Base-by-base conservation (phyloP, 2,888 invertebrate genomes). In the Mimachlamys varia region DNA sequence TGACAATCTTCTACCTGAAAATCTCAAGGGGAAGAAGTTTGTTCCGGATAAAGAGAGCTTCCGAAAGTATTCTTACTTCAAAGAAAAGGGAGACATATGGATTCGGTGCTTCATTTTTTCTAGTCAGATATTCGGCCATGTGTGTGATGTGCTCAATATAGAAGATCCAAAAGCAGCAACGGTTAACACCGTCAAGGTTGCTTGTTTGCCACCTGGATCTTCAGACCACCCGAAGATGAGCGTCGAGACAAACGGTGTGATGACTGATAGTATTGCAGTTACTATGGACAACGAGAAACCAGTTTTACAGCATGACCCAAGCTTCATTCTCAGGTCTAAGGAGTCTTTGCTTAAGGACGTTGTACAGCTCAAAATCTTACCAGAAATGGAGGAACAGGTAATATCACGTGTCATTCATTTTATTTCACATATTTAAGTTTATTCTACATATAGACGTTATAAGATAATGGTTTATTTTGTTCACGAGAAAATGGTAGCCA, bases 11-110 rank as follows among this genome's bases (percentile, higher is more conserved):
- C 55, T 91, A 27, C 90, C 90, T 1, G 76, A 88, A 33, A 55
- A 27, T 22, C 17, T 88, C 2, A 37, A 62, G 19, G 88, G 87
- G 0, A 91, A 89, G 49, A 91, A 89, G 22, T 89, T 89, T 87
- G 87, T 62, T 33, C 62, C 55, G 13, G 92, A 92, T 88, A 44
- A 89, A 53, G 91, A 91, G 19, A 90, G 91, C 49, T 92, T 92
- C n/a, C 89, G 88, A 13, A 92, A 89, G 50, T 87, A 90, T 38
- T 27, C 44, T 17, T 49, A 62, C 17, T 88, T 89, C 33, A 76
- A 27, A 44, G 50, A 89, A 22, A 50, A 88, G 27, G 50, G 88
- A 50, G 53, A 90, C 17, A 27, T 89, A 10, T 89, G 76, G 88
- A 38, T 91, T 17, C 44, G 89, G n/a, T 90, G 89, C 53, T 90